phyloP scores from a whole-genome alignment of 2,888 invertebrate species.

The Ormyrus thymus region DNA sequence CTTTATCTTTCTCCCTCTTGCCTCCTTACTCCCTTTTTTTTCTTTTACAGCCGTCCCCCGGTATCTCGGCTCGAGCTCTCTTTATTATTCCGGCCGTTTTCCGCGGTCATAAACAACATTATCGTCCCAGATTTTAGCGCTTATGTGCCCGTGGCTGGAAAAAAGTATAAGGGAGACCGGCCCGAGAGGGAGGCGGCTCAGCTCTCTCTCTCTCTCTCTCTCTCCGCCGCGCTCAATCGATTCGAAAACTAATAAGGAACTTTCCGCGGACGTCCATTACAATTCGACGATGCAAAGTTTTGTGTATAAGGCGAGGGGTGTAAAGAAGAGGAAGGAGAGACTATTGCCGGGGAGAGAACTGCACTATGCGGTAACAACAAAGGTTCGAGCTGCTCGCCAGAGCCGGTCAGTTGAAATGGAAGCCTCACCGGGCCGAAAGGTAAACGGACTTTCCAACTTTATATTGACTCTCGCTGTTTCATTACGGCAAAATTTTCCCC shows the following conservation, averaged over 20 bases:
- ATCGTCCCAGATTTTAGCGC: slow-evolving; percentile 51
- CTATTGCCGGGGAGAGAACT: slow-evolving; percentile 5
- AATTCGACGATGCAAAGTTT: slow-evolving; percentile 59
- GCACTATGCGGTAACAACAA: slow-evolving; percentile 50
- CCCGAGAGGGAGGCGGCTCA: slow-evolving; percentile 37
- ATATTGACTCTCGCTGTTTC: slow-evolving; percentile 54
- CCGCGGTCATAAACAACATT: slow-evolving; percentile 52
- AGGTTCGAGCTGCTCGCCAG: slow-evolving; percentile 23
- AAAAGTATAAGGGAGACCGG: slow-evolving; percentile 8
- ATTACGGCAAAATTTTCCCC: slow-evolving; percentile 28
- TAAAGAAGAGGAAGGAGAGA: background rate
- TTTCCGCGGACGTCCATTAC: slow-evolving; percentile 58
- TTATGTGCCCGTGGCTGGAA: background rate
- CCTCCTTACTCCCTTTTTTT: slow-evolving; percentile 37
- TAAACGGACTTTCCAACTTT: slow-evolving; percentile 55
- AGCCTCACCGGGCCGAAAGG: slow-evolving; percentile 40
- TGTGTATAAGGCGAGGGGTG: background rate
- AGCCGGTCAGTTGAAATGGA: slow-evolving; percentile 44
- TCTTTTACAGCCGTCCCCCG: slow-evolving; percentile 16
- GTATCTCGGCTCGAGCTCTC: slow-evolving; percentile 19
- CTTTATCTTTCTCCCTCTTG: background rate
- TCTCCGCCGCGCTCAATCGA: slow-evolving; percentile 50
- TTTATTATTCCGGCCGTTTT: slow-evolving; percentile 47
- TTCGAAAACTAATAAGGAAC: slow-evolving; percentile 62
- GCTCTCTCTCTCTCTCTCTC: too few species aligned